These are phyloP conservation scores for Benitochromis conjunctus DNA, from an alignment of 2,113 vertebrate species.

Conservation along the genomic window DNA sequence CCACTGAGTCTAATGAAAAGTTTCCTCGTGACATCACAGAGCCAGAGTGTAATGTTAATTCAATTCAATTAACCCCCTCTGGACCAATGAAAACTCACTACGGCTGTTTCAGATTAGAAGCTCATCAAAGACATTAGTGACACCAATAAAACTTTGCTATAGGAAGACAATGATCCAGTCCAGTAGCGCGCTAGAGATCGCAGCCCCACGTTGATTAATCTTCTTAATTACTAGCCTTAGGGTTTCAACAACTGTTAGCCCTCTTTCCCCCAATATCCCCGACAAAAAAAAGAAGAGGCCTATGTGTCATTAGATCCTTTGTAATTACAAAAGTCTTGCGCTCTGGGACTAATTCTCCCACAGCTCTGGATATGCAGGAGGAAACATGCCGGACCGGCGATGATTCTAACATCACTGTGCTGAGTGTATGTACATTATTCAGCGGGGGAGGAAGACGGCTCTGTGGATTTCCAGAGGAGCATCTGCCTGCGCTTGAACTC, in stretches of 20 bases:
- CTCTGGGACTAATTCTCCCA: conserved; percentile 46
- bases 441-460: conserved; percentile 35
- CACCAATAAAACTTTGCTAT: conserved; percentile 60
- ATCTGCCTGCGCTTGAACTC: conserved; percentile 46
- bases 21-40: conserved; percentile 49
- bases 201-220: conserved; percentile 72
- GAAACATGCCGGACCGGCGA: conserved; percentile 16
- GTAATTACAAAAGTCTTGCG: conserved; percentile 67
- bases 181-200: conserved; percentile 51
- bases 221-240: conserved; percentile 76
- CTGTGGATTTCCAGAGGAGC: conserved; percentile 41
- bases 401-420: conserved; percentile 19
- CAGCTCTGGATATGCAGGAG: conserved; percentile 17
- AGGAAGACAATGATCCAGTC: conserved; percentile 69
- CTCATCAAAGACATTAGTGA: conserved; percentile 70
- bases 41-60: conserved; percentile 51
- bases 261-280: conserved; percentile 24
- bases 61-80: conserved; percentile 61
- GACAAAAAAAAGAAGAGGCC: conserved; percentile 39
- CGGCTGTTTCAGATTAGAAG: conserved; percentile 49
- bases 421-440: conserved; percentile 52
- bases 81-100: conserved; percentile 44
- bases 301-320: conserved; percentile 54
- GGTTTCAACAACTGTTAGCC: conserved; percentile 41
- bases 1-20: conserved; percentile 20